These are phyloP conservation scores for Spizaetus ornatus DNA, from an alignment of 2,113 vertebrate genomes.

Conservation along the genomic window DNA sequence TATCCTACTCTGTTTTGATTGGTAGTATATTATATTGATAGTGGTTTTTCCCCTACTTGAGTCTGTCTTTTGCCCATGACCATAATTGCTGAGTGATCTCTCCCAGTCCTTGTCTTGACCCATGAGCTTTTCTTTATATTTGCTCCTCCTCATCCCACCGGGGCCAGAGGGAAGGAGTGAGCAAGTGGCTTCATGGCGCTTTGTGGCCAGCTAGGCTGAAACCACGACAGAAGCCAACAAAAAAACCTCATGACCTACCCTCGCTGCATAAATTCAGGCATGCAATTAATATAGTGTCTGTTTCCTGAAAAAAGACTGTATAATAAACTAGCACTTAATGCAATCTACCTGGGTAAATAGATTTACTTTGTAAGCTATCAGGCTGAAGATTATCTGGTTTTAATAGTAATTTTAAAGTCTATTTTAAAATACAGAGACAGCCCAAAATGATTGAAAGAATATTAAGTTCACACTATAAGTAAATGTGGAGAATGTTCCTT, in stretches of 20 bases:
- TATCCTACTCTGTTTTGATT: no score
- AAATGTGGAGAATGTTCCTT: neutral
- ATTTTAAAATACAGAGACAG: neutral
- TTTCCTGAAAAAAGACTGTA: neutral
- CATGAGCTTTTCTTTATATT: no score
- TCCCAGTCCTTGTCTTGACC: no score
- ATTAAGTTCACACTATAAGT: neutral
- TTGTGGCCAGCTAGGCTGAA: no score
- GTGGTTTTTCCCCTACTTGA: no score
- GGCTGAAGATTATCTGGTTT: neutral
- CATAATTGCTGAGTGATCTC: no score
- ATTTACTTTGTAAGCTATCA: neutral
- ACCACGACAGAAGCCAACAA: neutral
- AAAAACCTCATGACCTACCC: neutral
- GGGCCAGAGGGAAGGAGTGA: no score
- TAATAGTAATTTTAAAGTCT: neutral
- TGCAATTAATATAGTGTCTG: neutral
- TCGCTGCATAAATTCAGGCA: neutral
- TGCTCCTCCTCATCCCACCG: no score
- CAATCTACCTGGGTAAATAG: neutral
- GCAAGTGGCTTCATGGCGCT: no score
- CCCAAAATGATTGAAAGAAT: neutral
- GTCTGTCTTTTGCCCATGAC: no score
- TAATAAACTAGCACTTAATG: neutral
- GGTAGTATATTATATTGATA: no score